phyloP scores from a whole-genome alignment of 2,888 invertebrate genomes.

The Gastrophysa polygoni region DNA sequence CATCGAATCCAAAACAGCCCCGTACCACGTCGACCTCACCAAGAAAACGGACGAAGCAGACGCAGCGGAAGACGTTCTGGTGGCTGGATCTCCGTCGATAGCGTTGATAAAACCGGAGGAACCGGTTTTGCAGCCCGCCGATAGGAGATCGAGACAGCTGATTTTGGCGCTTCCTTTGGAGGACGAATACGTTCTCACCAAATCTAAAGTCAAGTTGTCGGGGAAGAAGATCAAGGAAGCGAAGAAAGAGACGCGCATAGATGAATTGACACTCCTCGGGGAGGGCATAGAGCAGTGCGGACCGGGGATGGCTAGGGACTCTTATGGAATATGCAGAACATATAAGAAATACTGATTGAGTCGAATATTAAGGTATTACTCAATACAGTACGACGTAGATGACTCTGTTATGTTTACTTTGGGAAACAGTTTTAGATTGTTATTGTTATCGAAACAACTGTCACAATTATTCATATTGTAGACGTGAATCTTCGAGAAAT shows the following conservation, averaged over 20 bases:
- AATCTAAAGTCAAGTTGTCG: conserved; percentile 38
- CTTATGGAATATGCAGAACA: conserved; percentile 65
- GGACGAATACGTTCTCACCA: conserved; percentile 40
- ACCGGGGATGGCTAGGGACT: conserved; percentile 71
- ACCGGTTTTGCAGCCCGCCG: conserved; percentile 4
- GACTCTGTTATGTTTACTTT: too few species aligned
- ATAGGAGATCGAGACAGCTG: conserved; percentile 39
- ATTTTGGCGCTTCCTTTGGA: conserved; percentile 47
- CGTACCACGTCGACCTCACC: conserved; percentile 71
- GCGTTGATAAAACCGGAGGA: conserved; percentile 37
- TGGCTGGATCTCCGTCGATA: conserved; percentile 47
- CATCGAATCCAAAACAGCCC: conserved; percentile 69
- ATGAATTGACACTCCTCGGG: conserved; percentile 66
- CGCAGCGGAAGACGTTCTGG: conserved; percentile 40
- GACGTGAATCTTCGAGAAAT: too few species aligned
- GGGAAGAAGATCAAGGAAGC: conserved; percentile 44
- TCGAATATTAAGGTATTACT: background rate
- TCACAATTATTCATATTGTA: too few species aligned
- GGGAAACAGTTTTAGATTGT: too few species aligned
- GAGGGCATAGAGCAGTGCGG: conserved; percentile 75
- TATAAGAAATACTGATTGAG: conserved; percentile 14
- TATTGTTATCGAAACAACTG: too few species aligned
- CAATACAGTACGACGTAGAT: too few species aligned
- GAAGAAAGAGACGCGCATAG: conserved; percentile 33
- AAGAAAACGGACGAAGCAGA: conserved; percentile 44